A percentile compares a stretch with the other conserved stretches of the same genome.
phyloP scores from a whole-genome alignment of 2,888 invertebrate genomes.

The Netelia melanura region DNA sequence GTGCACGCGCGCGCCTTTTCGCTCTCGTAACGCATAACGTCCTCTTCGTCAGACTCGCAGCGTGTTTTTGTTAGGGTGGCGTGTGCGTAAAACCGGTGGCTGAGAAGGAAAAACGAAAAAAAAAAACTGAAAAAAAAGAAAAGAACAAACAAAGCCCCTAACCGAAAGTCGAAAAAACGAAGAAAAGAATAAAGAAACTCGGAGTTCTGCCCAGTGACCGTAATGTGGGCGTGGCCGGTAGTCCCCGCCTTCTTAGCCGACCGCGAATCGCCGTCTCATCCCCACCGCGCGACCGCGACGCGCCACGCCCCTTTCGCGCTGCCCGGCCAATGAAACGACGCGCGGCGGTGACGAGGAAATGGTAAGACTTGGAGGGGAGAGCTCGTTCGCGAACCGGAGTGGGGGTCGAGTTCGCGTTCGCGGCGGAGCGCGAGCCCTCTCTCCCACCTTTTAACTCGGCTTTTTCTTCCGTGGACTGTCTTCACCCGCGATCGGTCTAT shows the following conservation, averaged over 20 bases:
- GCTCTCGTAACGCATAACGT: background rate
- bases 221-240: slow-evolving; percentile 45
- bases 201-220: slow-evolving; percentile 30
- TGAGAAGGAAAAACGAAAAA: background rate
- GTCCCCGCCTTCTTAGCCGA: slow-evolving; percentile 39
- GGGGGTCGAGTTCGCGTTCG: slow-evolving; percentile 13
- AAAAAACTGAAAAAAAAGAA: background rate
- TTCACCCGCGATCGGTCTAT: slow-evolving; percentile 32
- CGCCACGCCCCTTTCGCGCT: slow-evolving; percentile 34
- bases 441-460: background rate
- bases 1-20: background rate
- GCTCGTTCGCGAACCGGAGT: background rate
- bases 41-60: background rate
- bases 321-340: slow-evolving; percentile 22
- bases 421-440: slow-evolving; percentile 3
- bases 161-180: background rate
- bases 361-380: background rate
- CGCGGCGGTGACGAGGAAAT: slow-evolving; percentile 1
- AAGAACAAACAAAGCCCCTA: background rate
- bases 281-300: slow-evolving; percentile 48
- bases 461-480: slow-evolving; percentile 28
- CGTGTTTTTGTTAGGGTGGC: slow-evolving; percentile 13
- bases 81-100: slow-evolving; percentile 58
- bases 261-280: slow-evolving; percentile 59
- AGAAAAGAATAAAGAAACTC: background rate